Base-by-base conservation (phyloP, 2,113 vertebrate genomes). In the Felis chaus region DNA sequence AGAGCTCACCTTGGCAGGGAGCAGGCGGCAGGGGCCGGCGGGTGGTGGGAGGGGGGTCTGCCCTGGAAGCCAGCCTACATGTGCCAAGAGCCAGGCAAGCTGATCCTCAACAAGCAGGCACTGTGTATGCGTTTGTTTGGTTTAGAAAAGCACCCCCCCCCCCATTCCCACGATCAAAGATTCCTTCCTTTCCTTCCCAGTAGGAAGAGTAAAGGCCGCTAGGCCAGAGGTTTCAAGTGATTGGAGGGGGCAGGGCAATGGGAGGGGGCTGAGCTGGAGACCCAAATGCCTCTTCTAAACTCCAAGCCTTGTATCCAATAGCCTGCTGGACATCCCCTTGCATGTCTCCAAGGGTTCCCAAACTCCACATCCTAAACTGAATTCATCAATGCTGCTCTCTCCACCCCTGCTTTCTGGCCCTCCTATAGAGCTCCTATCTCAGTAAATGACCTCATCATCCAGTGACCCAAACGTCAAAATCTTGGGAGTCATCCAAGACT, bases 1-100 rank as follows among this genome's bases (percentile, higher is more conserved):
- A 68, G 96, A 98, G 92, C 97, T 98, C 98, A 98, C 98, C 98
- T 98, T 98, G 95, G 71, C 45, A n/a, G 91, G 93, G 97, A 98
- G 96, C 95, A 94, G 96, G 97, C 78, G n/a, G 71, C 78, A 94
- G 91, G 87, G 93, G 94, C 94, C 31, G 1, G 86, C 7, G 74
- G 95, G 96, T 80, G 86, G 82, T 53, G 68, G 4, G 2, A 53
- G 78, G 97, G 89, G 71, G 89, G 78, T 86, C 91, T 9, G 14
- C 14, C 13, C 76, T 92, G 95, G 96, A 98, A 96, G 83, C 87
- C 21, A 3, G 33, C 93, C 66, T 90, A 81, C 87, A 61, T 0
- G 33, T 97, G 33, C 94, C 95, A 91, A 6, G 21, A 96, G 74
- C 71, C 78, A 85, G 76, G 91, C 21, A 66, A 66, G 45, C 90